phyloP scores from a whole-genome alignment of 2,888 invertebrate genomes.

The Aphodius granarius region DNA sequence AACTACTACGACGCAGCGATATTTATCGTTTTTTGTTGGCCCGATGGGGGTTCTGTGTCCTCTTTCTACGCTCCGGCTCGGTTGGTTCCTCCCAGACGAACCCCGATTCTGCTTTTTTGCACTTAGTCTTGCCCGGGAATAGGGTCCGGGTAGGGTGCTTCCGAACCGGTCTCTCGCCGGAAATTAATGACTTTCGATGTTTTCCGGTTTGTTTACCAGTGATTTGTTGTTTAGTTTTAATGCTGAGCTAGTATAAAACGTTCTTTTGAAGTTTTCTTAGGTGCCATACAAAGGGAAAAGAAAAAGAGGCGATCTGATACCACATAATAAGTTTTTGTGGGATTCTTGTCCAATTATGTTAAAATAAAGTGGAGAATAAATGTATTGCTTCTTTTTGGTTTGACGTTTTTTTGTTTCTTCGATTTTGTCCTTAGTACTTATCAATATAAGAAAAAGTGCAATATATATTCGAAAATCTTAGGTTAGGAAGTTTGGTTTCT shows the following conservation, averaged over 20 bases:
- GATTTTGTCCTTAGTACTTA: no score
- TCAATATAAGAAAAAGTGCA: no score
- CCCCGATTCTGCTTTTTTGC: constrained; percentile 8
- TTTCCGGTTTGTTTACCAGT: constrained; percentile 15
- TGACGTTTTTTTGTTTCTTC: no score
- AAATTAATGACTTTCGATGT: constrained; percentile 3
- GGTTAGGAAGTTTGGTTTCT: no score
- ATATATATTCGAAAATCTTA: no score
- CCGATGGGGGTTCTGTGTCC: constrained; percentile 15
- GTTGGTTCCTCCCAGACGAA: not conserved
- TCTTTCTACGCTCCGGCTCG: constrained; percentile 7
- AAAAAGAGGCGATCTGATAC: no score
- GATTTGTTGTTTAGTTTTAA: constrained; percentile 14
- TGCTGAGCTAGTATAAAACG: not conserved
- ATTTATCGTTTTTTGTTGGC: constrained; percentile 24
- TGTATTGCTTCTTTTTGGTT: no score
- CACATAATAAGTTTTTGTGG: no score
- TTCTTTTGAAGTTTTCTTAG: not conserved
- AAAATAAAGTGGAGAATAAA: no score
- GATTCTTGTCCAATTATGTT: no score
- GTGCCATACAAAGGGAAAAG: no score
- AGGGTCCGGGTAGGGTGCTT: not conserved
- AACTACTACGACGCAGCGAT: constrained; percentile 23
- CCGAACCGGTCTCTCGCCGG: constrained; percentile 4
- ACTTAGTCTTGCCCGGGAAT: not conserved